phyloP scores from a whole-genome alignment of 1,140 invertebrate species.

The Panulirus ornatus region DNA sequence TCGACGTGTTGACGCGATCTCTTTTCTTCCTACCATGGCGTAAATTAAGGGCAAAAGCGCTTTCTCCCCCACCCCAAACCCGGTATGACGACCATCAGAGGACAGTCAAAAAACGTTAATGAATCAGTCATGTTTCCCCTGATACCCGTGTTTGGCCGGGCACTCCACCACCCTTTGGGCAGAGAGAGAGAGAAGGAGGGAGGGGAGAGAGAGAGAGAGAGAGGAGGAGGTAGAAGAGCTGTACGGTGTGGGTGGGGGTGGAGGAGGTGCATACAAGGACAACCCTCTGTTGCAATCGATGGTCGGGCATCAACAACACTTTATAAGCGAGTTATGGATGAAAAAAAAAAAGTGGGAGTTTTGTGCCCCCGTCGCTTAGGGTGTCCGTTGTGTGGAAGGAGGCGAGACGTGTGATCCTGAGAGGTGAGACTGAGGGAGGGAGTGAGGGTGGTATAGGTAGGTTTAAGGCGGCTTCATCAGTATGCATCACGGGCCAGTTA shows the following conservation, averaged over 20 bases:
- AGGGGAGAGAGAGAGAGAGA: background rate
- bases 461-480: conserved; percentile 17
- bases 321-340: background rate
- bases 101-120: conserved; percentile 6
- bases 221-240: background rate
- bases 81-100: conserved; percentile 8
- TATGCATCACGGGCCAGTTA: conserved; percentile 47
- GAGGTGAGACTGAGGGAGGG: background rate
- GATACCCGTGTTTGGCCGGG: background rate
- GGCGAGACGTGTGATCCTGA: background rate
- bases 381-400: conserved; percentile 10
- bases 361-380: too few species aligned
- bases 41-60: too few species aligned
- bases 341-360: background rate
- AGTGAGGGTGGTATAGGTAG: background rate
- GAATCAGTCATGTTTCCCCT: conserved; percentile 23
- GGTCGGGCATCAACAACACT: too few species aligned
- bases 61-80: background rate
- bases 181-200: background rate
- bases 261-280: background rate
- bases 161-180: background rate
- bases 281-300: too few species aligned
- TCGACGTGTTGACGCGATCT: too few species aligned
- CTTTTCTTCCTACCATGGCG: too few species aligned
- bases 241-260: background rate